Conservation (phyloP, 2,888 invertebrate genomes). For the Metalampra italica region DNA sequence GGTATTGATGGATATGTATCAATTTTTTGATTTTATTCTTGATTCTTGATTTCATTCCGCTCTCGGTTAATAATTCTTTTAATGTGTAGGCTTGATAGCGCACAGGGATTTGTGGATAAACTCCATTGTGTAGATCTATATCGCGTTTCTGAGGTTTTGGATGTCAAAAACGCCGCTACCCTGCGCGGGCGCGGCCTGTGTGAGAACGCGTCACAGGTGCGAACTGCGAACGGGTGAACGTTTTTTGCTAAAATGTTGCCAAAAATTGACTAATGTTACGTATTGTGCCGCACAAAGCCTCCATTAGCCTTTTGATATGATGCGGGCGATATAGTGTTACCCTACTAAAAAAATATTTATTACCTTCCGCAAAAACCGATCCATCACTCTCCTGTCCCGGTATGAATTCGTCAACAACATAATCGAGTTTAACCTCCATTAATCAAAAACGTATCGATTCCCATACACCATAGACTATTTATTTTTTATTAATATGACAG, state of each 20-base stretch:
- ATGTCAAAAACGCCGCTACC: slow-evolving; percentile 54
- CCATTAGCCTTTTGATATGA: slow-evolving; percentile 33
- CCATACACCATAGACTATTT: slow-evolving; percentile 61
- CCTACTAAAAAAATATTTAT: too few species aligned
- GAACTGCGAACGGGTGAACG: slow-evolving; percentile 65
- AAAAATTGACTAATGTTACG: slow-evolving; percentile 38
- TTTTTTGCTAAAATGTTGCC: slow-evolving; percentile 6
- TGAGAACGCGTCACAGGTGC: slow-evolving; percentile 49
- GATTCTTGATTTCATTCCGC: too few species aligned
- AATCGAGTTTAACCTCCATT: slow-evolving; percentile 66
- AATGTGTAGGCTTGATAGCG: slow-evolving; percentile 14
- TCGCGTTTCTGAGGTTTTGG: slow-evolving; percentile 51
- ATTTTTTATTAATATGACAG: slow-evolving; percentile 75
- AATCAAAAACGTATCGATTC: slow-evolving; percentile 72
- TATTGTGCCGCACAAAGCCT: slow-evolving; percentile 27
- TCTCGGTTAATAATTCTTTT: slow-evolving; percentile 7
- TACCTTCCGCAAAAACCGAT: slow-evolving; percentile 28
- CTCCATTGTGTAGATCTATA: slow-evolving; percentile 43
- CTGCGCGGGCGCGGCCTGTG: slow-evolving; percentile 29
- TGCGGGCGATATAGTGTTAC: slow-evolving; percentile 53
- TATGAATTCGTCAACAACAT: slow-evolving; percentile 54
- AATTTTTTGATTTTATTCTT: too few species aligned
- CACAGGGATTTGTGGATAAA: slow-evolving; percentile 39
- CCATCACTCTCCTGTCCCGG: slow-evolving; percentile 35
- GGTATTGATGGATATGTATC: too few species aligned